Evolutionary conservation across 2,797 vertebrate species (phyloP), one percentile per base, ranked within the genome.

Genomic region (Micropoecilia bifurca): DNA sequence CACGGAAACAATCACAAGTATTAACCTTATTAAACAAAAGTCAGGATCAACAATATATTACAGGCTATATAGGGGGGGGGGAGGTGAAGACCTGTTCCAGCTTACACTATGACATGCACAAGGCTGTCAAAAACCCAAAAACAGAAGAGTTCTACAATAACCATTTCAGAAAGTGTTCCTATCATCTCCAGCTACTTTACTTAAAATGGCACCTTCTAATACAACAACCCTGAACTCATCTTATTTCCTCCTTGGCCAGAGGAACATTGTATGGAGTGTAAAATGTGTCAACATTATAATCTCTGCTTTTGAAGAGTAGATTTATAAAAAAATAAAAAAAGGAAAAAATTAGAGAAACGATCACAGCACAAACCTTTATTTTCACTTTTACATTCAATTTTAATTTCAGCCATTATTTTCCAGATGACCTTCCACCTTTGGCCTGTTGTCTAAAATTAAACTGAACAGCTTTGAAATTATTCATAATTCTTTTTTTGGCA

Each of bases 1-100:
- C 86, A 91, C 47, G 39, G 39, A 77, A 91, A 92, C 90, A 73
- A 91, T 89, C 84, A 93, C 92, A 74, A 89, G 82, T 85, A 91
- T 85, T 85, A 89, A 91, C 82, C 81, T 88, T 87, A 91, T 81
- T 74, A 78, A 87, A 90, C 83, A 87, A 87, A 88, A 84, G 75
- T 84, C 80, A 80, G 80, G 85, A 82, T 90, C 68, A 80, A 78
- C 81, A 88, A 83, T 87, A 91, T 84, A 80, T 87, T 88, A 92
- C 91, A 92, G 83, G 85, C 87, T 88, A 90, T 73, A 81, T 39
- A 78, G 75, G 86, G 33, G 77, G 74, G 85, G 79, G 81, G 74
- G 85, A 78, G 81, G 74, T 72, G 81, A 76, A 76, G 73, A 36
- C 76, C 79, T 28, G 74, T 76, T 73, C 87, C 89, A 88, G 82